A percentile compares a stretch with the other conserved stretches of the same genome.
Evolutionary conservation across 2,797 vertebrate genomes (phyloP).

Genomic region (Ceyx erithaca): DNA sequence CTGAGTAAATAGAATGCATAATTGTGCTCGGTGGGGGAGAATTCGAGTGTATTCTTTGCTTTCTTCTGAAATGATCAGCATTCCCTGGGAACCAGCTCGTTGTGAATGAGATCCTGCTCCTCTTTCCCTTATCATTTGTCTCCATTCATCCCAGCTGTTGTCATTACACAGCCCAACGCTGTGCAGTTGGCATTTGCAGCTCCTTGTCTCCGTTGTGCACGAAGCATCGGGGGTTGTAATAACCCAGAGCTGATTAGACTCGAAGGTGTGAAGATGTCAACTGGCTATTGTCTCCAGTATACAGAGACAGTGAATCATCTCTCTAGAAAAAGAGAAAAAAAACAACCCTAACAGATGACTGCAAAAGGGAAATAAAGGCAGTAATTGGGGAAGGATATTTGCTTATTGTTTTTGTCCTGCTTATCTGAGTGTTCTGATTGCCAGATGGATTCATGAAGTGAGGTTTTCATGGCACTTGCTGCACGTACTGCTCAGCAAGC

Average conservation of each 20-base stretch:
- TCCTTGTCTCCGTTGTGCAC: constrained; percentile 20
- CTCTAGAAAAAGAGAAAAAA: not conserved
- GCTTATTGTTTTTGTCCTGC: not conserved
- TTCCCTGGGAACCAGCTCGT: not conserved
- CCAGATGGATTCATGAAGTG: constrained; percentile 41
- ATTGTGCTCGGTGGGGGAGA: not conserved
- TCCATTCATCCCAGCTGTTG: constrained; percentile 30
- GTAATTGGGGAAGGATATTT: not conserved
- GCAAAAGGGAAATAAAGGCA: not conserved
- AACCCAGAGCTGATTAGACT: constrained; percentile 5
- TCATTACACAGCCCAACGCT: constrained; percentile 17
- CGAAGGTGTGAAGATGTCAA: constrained; percentile 18
- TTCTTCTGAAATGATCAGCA: constrained; percentile 17
- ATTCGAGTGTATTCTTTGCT: constrained; percentile 2
- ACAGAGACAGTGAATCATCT: not conserved
- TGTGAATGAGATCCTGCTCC: constrained; percentile 17
- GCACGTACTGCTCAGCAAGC: not conserved
- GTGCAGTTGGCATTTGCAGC: not conserved
- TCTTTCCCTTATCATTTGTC: constrained; percentile 29
- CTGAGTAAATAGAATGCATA: constrained; percentile 10
- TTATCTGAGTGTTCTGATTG: constrained; percentile 5
- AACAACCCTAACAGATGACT: not conserved
- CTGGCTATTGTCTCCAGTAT: not conserved
- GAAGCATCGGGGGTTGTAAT: constrained; percentile 2
- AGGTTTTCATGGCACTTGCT: not conserved